Base-by-base conservation (phyloP, 2,113 vertebrate genomes). In the Procavia capensis region DNA sequence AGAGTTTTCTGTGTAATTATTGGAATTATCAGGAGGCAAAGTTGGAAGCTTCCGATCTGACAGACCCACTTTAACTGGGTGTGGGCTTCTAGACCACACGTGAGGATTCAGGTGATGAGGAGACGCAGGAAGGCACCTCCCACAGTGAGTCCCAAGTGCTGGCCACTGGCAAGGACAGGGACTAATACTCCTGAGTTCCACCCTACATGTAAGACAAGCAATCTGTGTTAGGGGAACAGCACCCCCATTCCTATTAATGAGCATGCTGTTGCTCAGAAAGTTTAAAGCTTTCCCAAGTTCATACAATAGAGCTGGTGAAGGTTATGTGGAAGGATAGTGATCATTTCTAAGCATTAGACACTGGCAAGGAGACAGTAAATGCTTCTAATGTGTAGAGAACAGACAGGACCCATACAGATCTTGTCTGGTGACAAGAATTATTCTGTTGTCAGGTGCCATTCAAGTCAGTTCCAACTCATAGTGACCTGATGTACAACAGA, bases 131-230 rank as follows among this genome's bases (percentile, higher is more conserved):
- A 41, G 22, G 17, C 47, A 64, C 13, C 64, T 86, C 57, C n/a
- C n/a, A 14, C 17, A n/a, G 68, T 79, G 57, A 29, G n/a, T n/a
- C n/a, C n/a, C n/a, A n/a, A n/a, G 31, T 3, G 50, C 50, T 64
- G 41, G 36, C 7, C 8, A 0, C 14, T 13, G 61, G 43, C 36
- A 45, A 22, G 57, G 64, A 20, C 16, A 4, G 24, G 63, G 41
- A 8, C 9, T 0, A 8, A 5, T 3, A 0, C 43, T 5, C 1
- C 57, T 2, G 9, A 29, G 63, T 3, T 1, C 22, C 50, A 13
- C 22, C 22, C 61, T 50, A 54, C 14, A 0, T 7, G 57, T 34
- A 7, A 27, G 27, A 34, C 47, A 4, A 1, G 45, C 3, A 9
- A 68, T 9, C 45, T 47, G 29, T 20, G 0, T 43, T 5, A 16